phyloP scores from a whole-genome alignment of 2,888 invertebrate genomes.

The Pristionchus arcanus region DNA sequence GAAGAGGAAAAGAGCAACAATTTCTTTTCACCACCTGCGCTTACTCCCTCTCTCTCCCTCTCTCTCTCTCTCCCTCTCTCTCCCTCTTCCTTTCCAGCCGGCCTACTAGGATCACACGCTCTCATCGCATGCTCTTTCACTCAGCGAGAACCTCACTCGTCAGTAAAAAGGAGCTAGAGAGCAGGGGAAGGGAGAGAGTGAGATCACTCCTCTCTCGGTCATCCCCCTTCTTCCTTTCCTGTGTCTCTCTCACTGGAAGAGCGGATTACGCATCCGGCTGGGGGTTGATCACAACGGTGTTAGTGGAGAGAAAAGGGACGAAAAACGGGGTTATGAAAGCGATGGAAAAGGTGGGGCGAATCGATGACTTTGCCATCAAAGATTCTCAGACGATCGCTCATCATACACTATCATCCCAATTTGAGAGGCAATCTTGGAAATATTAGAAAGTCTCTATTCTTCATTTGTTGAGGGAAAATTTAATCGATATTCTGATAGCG shows the following conservation, averaged over 20 bases:
- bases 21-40: not conserved
- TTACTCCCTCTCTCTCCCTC: conserved; percentile 17
- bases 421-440: too few relatives aligned
- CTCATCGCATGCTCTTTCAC: not conserved
- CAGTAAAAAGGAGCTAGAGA: not conserved
- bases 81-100: not conserved
- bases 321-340: too few relatives aligned
- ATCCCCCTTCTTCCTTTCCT: not conserved
- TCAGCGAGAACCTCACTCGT: not conserved
- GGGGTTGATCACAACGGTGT: not conserved
- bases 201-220: not conserved
- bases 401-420: not conserved
- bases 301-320: not conserved
- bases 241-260: not conserved
- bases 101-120: not conserved
- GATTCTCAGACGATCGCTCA: too few relatives aligned
- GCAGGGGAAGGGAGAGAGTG: not conserved
- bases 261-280: not conserved
- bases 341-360: too few relatives aligned
- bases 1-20: not conserved
- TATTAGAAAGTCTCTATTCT: too few relatives aligned
- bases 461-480: too few relatives aligned
- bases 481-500: too few relatives aligned
- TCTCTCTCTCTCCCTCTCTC: too few relatives aligned
- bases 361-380: too few relatives aligned